Evolutionary conservation across 2,797 vertebrate genomes (phyloP).

Genomic region (Oryzias sinensis): DNA sequence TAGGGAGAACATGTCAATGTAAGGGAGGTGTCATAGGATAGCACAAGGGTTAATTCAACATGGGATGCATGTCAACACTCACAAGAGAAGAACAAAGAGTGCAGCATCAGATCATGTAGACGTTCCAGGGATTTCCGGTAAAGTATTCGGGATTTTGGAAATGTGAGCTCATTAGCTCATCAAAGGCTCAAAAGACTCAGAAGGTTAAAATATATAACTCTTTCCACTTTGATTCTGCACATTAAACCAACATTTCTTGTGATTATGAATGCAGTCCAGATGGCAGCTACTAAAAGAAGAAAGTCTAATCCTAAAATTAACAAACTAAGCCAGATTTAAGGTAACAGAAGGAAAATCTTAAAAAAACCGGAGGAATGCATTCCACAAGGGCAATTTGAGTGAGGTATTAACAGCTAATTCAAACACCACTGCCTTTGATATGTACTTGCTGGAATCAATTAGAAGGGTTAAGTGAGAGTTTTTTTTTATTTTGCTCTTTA

Average conservation of each 20-base stretch:
- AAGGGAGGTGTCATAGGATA: no score
- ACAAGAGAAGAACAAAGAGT: slow-evolving; percentile 67
- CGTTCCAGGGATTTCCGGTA: slow-evolving; percentile 44
- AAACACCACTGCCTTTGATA: slow-evolving; percentile 60
- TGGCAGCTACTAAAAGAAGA: slow-evolving; percentile 26
- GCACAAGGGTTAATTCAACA: slow-evolving; percentile 47
- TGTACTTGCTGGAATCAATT: slow-evolving; percentile 61
- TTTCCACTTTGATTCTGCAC: slow-evolving; percentile 59
- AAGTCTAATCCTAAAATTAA: slow-evolving; percentile 5
- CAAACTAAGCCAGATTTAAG: slow-evolving; percentile 19
- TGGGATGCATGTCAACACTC: slow-evolving; percentile 63
- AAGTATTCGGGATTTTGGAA: slow-evolving; percentile 64
- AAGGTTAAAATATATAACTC: slow-evolving; percentile 50
- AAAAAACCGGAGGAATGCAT: slow-evolving; percentile 42
- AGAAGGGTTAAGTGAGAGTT: slow-evolving; percentile 31
- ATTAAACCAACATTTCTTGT: slow-evolving; percentile 54
- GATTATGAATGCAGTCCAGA: slow-evolving; percentile 33
- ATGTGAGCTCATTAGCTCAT: slow-evolving; percentile 67
- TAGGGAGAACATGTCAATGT: no score
- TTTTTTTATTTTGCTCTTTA: slow-evolving; percentile 42
- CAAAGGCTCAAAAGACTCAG: slow-evolving; percentile 55
- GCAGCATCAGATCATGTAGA: slow-evolving; percentile 60
- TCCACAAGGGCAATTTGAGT: slow-evolving; percentile 36
- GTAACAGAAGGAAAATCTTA: slow-evolving; percentile 35
- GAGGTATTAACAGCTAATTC: slow-evolving; percentile 47